Conservation (phyloP, 2,113 vertebrate genomes). For the Onychorhynchus coronatus region DNA sequence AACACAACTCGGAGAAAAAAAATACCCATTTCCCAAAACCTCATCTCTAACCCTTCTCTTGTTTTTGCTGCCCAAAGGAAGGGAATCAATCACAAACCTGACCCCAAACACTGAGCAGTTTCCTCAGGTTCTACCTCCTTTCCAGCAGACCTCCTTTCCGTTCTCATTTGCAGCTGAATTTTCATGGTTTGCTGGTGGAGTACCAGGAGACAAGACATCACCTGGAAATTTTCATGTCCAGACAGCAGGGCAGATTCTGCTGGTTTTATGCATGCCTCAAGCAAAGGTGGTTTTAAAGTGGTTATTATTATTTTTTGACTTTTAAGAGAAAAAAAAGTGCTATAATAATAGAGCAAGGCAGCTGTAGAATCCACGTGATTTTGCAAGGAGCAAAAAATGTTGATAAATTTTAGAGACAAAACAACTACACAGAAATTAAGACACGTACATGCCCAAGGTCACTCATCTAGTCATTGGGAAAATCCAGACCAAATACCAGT, state of each 20-base stretch:
- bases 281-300: neutral
- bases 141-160: neutral
- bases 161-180: neutral
- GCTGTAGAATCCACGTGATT: neutral
- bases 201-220: neutral
- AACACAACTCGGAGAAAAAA: neutral
- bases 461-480: neutral
- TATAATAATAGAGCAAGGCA: neutral
- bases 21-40: neutral
- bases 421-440: neutral
- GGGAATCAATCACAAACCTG: neutral
- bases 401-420: neutral
- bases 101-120: neutral
- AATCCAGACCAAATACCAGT: neutral
- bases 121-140: neutral
- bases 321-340: neutral
- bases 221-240: conserved; percentile 14
- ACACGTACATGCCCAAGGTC: neutral
- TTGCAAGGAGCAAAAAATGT: neutral
- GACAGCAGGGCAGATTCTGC: neutral
- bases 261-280: neutral
- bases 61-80: neutral
- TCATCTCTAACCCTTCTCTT: neutral
- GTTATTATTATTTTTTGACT: neutral
- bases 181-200: neutral